Conservation (phyloP, 2,113 vertebrate genomes). For the Mustela nigripes region DNA sequence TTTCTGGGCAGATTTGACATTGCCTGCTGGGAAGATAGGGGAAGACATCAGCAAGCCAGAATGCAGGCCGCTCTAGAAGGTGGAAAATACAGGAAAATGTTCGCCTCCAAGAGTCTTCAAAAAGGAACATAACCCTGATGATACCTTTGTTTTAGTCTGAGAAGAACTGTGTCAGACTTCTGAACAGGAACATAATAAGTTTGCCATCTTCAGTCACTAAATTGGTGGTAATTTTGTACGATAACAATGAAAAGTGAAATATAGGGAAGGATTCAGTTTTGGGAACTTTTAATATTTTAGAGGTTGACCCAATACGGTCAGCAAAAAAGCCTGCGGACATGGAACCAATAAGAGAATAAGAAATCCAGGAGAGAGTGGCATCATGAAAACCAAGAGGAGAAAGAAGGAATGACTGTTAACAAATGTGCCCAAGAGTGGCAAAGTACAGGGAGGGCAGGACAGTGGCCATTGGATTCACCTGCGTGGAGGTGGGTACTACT, state of each 20-base stretch:
- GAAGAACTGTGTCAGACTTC: neutral
- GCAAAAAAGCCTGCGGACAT: neutral
- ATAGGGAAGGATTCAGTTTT: neutral
- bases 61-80: neutral
- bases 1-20: neutral
- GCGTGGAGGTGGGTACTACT: neutral
- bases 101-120: neutral
- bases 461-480: fast-evolving
- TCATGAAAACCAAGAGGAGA: neutral
- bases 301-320: neutral
- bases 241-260: neutral
- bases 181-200: neutral
- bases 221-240: neutral
- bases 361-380: neutral
- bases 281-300: neutral
- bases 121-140: neutral
- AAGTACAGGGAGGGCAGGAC: neutral
- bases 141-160: neutral
- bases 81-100: neutral
- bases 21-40: neutral
- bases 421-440: neutral
- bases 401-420: neutral
- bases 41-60: neutral
- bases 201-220: neutral
- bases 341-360: neutral